A percentile compares a stretch with the other conserved stretches of the same genome.
Conservation (phyloP, 2,113 vertebrate species). For the Zosterops hypoxanthus region DNA sequence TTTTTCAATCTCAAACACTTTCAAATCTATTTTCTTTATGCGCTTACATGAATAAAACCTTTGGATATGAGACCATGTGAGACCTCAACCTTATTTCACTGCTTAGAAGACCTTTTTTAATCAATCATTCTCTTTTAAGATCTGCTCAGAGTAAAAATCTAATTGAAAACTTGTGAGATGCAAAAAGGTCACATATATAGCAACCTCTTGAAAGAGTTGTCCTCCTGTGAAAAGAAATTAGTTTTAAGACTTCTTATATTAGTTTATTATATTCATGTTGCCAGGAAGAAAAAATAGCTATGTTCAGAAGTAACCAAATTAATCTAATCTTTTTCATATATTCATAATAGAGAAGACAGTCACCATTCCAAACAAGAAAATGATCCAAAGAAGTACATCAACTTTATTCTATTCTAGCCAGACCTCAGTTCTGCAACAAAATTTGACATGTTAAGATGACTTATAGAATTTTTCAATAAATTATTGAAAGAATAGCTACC, state of each 20-base stretch:
- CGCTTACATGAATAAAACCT: slow-evolving; percentile 24
- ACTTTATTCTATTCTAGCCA: not conserved
- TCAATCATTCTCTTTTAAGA: not conserved
- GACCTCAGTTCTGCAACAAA: not conserved
- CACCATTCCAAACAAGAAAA: not conserved
- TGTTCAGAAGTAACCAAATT: not conserved
- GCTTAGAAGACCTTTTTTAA: not conserved
- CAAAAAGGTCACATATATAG: not conserved
- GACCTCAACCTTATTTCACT: slow-evolving; percentile 22
- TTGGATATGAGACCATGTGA: not conserved
- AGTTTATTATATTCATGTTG: not conserved
- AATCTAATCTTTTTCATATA: not conserved
- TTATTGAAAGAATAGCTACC: not conserved
- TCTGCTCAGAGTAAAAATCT: slow-evolving; percentile 2
- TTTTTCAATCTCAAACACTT: slow-evolving; percentile 4
- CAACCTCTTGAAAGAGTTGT: not conserved
- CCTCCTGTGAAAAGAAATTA: not conserved
- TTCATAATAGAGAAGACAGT: not conserved
- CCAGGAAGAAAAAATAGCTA: slow-evolving; percentile 2
- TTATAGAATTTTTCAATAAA: not conserved
- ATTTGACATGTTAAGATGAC: not conserved
- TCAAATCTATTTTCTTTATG: slow-evolving; percentile 8
- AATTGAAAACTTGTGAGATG: slow-evolving; percentile 26
- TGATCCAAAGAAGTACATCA: not conserved
- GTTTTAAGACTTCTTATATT: not conserved